Evolutionary conservation across 2,113 vertebrate species (phyloP).

Genomic region (Bubo bubo): DNA sequence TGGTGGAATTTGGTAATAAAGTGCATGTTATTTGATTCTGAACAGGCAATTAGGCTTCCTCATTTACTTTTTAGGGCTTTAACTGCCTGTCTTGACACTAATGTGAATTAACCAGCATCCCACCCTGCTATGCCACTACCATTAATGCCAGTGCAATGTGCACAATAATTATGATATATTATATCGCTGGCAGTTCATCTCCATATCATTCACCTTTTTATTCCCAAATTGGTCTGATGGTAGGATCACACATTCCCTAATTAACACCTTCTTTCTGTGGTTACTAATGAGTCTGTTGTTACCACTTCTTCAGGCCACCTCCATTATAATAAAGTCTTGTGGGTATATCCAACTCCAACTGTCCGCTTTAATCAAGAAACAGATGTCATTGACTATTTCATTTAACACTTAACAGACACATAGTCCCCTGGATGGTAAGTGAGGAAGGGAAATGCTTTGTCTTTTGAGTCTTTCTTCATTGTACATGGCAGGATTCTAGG

Average conservation of each 20-base stretch:
- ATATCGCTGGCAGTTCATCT: conserved; percentile 64
- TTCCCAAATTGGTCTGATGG: conserved; percentile 49
- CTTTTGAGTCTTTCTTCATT: not conserved
- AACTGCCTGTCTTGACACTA: conserved; percentile 45
- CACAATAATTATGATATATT: conserved; percentile 70
- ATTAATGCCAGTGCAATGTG: conserved; percentile 39
- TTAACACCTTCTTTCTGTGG: conserved; percentile 69
- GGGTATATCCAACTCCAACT: conserved; percentile 38
- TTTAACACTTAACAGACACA: not conserved
- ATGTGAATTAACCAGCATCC: conserved; percentile 47
- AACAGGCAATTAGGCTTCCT: conserved; percentile 51
- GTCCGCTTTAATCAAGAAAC: conserved; percentile 75
- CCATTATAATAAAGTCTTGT: conserved; percentile 62
- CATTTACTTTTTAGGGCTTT: conserved; percentile 42
- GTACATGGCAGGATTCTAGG: not conserved
- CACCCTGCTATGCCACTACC: not conserved
- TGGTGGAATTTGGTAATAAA: conserved; percentile 43
- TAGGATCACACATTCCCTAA: conserved; percentile 74
- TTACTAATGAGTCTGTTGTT: conserved; percentile 50
- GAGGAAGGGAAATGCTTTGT: not conserved
- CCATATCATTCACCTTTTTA: conserved; percentile 61
- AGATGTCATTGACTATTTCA: conserved; percentile 64
- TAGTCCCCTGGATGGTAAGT: not conserved
- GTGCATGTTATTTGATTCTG: conserved; percentile 7
- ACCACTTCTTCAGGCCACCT: conserved; percentile 17